Conservation (phyloP, 1,140 invertebrate species). For the Diachasma alloeum region DNA sequence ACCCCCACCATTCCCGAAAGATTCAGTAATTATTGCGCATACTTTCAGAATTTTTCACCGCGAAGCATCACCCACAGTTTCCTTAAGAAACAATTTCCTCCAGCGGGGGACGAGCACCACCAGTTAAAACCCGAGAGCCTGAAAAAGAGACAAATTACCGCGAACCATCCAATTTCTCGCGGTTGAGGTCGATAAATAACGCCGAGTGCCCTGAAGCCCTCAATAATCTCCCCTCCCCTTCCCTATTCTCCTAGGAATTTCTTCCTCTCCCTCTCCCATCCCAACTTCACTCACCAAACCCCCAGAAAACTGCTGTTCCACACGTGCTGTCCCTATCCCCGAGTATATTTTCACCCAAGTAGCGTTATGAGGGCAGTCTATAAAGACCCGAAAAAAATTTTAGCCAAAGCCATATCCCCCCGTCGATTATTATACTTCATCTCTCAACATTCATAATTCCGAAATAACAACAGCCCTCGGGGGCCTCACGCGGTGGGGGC, state of each 20-base stretch:
- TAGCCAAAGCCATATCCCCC: constrained; percentile 6
- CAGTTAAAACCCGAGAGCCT: background rate
- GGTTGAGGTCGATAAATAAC: constrained; percentile 37
- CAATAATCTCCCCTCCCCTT: background rate
- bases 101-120: background rate
- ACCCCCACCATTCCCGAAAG: too few species aligned
- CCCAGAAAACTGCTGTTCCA: constrained; percentile 19
- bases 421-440: constrained; percentile 46
- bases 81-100: constrained; percentile 17
- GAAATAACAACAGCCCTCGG: constrained; percentile 51
- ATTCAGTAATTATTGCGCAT: too few species aligned
- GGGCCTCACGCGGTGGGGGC: constrained; percentile 13
- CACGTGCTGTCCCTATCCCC: constrained; percentile 33
- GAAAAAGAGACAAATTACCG: constrained; percentile 9
- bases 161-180: constrained; percentile 22
- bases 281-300: too few species aligned
- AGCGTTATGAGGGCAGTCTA: constrained; percentile 13
- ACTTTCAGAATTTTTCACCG: too few species aligned
- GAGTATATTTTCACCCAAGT: background rate
- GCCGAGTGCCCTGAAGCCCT: background rate
- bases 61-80: too few species aligned
- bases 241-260: background rate
- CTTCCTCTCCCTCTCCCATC: background rate
- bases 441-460: constrained; percentile 57
- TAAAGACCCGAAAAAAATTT: constrained; percentile 25